A percentile compares a stretch with the other conserved stretches of the same genome.
Conservation (phyloP, 2,888 invertebrate species). For the Yponomeuta sedellus region DNA sequence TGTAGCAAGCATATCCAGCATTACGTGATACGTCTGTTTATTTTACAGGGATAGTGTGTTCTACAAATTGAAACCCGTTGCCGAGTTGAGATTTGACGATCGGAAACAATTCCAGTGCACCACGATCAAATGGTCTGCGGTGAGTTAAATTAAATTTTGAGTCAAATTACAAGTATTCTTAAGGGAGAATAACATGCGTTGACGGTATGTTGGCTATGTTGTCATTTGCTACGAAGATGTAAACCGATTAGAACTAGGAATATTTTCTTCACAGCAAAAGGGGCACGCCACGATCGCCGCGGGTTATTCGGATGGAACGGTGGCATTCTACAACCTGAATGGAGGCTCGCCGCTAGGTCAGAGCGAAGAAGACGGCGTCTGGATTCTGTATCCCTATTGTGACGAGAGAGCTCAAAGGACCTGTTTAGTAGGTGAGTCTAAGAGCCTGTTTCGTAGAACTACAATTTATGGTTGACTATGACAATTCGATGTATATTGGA, state of each 20-base stretch:
- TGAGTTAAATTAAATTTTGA: conserved; percentile 33
- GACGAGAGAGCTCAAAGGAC: conserved; percentile 77
- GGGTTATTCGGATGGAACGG: conserved; percentile 81
- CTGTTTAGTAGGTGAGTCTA: conserved; percentile 73
- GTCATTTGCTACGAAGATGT: too few relatives aligned
- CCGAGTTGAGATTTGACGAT: conserved; percentile 52
- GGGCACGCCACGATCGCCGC: conserved; percentile 77
- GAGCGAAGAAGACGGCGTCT: conserved; percentile 46
- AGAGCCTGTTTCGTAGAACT: too few relatives aligned
- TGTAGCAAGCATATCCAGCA: background rate
- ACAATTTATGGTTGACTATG: too few relatives aligned
- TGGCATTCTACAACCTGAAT: conserved; percentile 79
- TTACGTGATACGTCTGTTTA: background rate
- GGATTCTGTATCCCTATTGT: conserved; percentile 73
- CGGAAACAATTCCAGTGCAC: conserved; percentile 57
- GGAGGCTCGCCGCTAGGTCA: conserved; percentile 69
- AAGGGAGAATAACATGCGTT: too few relatives aligned
- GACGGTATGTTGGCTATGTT: too few relatives aligned
- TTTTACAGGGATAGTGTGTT: conserved; percentile 48
- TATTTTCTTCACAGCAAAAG: conserved; percentile 54
- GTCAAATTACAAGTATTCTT: too few relatives aligned
- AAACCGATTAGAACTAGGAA: background rate
- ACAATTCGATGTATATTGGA: too few relatives aligned
- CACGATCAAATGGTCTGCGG: conserved; percentile 67
- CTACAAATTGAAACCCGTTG: conserved; percentile 63